A percentile compares a stretch with the other conserved stretches of the same genome.
phyloP scores from a whole-genome alignment of 2,113 vertebrate genomes.

The Antidorcas marsupialis region DNA sequence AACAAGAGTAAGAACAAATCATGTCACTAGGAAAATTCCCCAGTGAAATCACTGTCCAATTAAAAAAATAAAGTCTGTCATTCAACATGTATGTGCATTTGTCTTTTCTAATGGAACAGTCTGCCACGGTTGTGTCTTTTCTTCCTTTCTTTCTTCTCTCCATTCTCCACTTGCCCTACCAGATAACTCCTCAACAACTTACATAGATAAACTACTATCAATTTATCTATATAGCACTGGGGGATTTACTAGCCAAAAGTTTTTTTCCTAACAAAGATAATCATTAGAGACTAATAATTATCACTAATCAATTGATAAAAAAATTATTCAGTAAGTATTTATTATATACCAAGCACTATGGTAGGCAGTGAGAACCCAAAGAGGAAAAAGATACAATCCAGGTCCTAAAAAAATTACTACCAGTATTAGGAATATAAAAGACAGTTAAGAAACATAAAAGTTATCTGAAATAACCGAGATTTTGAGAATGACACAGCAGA shows the following conservation, averaged over 20 bases:
- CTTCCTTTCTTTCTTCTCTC: background rate
- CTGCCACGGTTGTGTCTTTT: background rate
- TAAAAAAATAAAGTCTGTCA: background rate
- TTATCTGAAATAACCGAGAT: background rate
- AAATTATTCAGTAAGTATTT: background rate
- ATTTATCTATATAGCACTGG: background rate
- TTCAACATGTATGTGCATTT: background rate
- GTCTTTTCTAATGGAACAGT: background rate
- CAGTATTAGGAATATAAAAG: background rate
- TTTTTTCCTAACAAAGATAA: slow-evolving; percentile 18
- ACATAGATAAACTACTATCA: background rate
- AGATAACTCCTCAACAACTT: background rate
- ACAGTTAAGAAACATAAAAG: background rate
- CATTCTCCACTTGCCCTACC: background rate
- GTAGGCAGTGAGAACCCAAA: background rate
- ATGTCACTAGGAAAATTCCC: slow-evolving; percentile 23
- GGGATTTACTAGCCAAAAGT: background rate
- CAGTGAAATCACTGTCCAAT: slow-evolving; percentile 13
- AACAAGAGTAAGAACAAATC: slow-evolving; percentile 60
- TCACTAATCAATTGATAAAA: background rate
- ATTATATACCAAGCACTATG: background rate
- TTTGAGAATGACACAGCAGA: background rate
- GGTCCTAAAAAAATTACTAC: background rate
- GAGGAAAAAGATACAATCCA: background rate
- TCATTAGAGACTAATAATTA: background rate